Conservation (phyloP, 2,797 vertebrate species). For the Cyclura pinguis region DNA sequence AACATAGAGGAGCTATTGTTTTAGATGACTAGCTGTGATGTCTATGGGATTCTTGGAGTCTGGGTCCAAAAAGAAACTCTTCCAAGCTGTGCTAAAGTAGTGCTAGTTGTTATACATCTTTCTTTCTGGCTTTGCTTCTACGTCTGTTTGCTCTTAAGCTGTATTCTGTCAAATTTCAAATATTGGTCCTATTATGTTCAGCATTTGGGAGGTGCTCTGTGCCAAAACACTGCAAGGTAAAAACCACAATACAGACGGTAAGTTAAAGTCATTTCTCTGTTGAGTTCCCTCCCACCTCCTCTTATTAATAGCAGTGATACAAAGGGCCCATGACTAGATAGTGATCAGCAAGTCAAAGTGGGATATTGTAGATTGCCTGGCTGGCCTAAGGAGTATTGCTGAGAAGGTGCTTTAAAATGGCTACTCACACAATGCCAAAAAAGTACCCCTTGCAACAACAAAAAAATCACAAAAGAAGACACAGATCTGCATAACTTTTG, state of each 20-base stretch:
- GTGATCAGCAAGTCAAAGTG: too few relatives aligned
- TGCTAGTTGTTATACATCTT: neutral
- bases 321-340: neutral
- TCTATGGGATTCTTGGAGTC: too few relatives aligned
- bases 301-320: neutral
- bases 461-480: neutral
- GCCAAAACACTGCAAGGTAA: conserved; percentile 14
- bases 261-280: neutral
- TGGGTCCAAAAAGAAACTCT: too few relatives aligned
- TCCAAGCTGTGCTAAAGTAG: neutral
- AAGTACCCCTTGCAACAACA: neutral
- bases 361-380: neutral
- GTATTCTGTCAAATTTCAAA: neutral
- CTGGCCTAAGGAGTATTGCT: neutral
- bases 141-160: neutral
- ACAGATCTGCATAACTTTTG: neutral
- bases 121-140: neutral
- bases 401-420: neutral
- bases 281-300: neutral
- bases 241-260: conserved; percentile 4
- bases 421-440: neutral
- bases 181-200: neutral
- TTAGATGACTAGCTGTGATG: too few relatives aligned
- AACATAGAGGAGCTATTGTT: too few relatives aligned
- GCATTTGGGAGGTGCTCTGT: conserved; percentile 27